Conservation (phyloP, 2,797 vertebrate species). For the Microctenopoma lineatum region DNA sequence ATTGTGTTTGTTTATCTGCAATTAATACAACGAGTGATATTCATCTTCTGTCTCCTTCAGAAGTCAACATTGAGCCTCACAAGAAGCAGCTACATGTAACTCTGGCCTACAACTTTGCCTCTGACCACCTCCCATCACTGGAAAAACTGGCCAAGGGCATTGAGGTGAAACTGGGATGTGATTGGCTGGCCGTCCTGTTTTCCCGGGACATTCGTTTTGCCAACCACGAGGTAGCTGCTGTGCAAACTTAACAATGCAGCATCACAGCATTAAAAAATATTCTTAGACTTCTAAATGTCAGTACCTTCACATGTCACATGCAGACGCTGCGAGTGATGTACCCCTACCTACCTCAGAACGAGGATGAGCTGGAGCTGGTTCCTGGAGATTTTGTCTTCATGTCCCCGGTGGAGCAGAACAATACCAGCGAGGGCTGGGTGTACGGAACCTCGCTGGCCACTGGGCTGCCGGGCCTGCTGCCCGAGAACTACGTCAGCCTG, state of each 20-base stretch:
- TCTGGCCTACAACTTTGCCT: constrained; percentile 95
- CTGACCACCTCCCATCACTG: constrained; percentile 87
- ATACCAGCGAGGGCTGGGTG: constrained; percentile 95
- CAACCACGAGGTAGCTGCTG: constrained; percentile 89
- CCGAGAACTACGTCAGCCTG: constrained; percentile 93
- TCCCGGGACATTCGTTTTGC: constrained; percentile 95
- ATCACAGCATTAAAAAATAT: not conserved
- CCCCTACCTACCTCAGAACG: constrained; percentile 94
- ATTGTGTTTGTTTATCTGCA: too few relatives aligned
- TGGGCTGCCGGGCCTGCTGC: constrained; percentile 92
- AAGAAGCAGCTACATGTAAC: constrained; percentile 98
- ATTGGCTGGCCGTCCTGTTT: constrained; percentile 94
- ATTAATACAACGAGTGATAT: too few relatives aligned
- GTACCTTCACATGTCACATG: not conserved
- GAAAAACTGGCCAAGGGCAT: constrained; percentile 94
- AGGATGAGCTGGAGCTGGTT: constrained; percentile 93
- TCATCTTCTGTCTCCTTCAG: constrained; percentile 67
- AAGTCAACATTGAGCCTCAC: constrained; percentile 93
- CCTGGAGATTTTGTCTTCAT: constrained; percentile 94
- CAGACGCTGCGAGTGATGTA: constrained; percentile 95
- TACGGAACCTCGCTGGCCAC: constrained; percentile 90
- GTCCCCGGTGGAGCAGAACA: constrained; percentile 91
- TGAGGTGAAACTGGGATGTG: constrained; percentile 92
- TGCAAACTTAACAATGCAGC: not conserved
- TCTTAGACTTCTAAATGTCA: not conserved